Conservation (phyloP, 2,888 invertebrate species). For the Cancer borealis region DNA sequence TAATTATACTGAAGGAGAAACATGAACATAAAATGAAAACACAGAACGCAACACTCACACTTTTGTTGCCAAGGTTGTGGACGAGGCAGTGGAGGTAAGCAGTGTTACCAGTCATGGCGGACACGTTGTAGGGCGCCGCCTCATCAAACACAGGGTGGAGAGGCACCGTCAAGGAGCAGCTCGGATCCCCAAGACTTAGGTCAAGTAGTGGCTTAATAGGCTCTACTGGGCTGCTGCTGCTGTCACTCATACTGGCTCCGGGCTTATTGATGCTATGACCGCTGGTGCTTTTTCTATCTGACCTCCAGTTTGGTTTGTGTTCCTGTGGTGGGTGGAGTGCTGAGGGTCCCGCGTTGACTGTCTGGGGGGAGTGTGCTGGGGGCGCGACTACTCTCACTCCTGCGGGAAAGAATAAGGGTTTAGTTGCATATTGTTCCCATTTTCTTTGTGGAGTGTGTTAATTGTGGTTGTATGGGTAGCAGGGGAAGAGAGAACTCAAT, state of each 20-base stretch:
- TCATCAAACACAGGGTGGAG: conserved; percentile 74
- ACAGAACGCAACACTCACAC: conserved; percentile 67
- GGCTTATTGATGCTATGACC: neutral
- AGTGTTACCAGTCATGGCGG: conserved; percentile 71
- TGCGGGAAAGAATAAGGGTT: neutral
- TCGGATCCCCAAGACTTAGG: conserved; percentile 51
- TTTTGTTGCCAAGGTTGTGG: conserved; percentile 75
- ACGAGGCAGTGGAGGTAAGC: conserved; percentile 77
- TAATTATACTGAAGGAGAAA: neutral
- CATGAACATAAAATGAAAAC: neutral
- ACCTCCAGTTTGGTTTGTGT: conserved; percentile 7
- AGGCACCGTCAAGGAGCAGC: conserved; percentile 62
- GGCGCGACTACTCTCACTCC: conserved; percentile 26
- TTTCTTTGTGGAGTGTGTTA: neutral
- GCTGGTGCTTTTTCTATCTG: neutral
- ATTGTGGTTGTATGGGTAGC: neutral
- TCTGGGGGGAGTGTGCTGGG: neutral
- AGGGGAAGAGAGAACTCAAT: neutral
- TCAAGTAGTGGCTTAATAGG: conserved; percentile 75
- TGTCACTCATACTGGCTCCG: conserved; percentile 49
- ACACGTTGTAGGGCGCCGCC: conserved; percentile 74
- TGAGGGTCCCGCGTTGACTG: neutral
- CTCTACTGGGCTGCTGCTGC: conserved; percentile 75
- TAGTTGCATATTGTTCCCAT: neutral
- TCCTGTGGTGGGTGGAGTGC: conserved; percentile 20